Conservation (phyloP, 1,140 invertebrate genomes). For the Pseudachorutes palmiensis region DNA sequence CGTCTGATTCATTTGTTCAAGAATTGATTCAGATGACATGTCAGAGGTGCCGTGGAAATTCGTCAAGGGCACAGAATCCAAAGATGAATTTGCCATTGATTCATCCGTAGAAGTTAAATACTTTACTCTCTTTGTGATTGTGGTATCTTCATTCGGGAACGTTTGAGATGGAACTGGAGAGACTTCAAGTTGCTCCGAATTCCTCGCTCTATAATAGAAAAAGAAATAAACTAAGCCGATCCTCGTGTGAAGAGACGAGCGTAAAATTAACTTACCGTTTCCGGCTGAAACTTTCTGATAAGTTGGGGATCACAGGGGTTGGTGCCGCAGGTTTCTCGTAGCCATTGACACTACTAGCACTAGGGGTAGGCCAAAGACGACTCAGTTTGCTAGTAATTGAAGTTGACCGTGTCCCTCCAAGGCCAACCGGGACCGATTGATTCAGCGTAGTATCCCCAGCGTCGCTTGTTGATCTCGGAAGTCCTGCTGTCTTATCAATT, state of each 20-base stretch:
- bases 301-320: background rate
- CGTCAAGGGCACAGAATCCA: background rate
- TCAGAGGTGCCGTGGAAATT: background rate
- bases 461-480: background rate
- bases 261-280: no score
- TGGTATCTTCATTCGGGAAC: background rate
- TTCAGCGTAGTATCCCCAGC: no score
- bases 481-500: background rate
- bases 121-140: background rate
- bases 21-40: constrained; percentile 35
- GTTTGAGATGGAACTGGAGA: background rate
- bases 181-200: background rate
- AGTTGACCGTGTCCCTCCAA: background rate
- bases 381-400: background rate
- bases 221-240: background rate
- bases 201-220: background rate
- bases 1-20: constrained; percentile 38
- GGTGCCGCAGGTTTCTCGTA: background rate
- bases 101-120: background rate
- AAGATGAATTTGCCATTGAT: background rate
- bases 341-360: background rate
- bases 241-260: no score
- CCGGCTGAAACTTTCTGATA: background rate
- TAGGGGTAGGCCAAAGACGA: constrained; percentile 1
- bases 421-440: background rate